Percentiles rank a stretch among this genome's conserved stretches.
These are phyloP conservation scores for Chinchilla lanigera DNA, from an alignment of 2,113 vertebrate species.

Conservation along the genomic window DNA sequence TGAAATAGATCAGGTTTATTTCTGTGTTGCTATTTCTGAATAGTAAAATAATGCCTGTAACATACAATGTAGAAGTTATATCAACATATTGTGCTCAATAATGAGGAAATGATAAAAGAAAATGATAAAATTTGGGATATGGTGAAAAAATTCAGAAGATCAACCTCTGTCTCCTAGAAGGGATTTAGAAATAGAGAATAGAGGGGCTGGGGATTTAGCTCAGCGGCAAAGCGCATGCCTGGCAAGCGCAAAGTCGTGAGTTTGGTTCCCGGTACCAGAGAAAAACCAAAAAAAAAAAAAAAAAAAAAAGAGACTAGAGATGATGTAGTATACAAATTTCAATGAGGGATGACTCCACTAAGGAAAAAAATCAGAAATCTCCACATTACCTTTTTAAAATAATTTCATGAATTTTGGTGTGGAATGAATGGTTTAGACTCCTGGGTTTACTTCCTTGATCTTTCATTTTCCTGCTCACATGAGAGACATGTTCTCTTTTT, in stretches of 20 bases:
- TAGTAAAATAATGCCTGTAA: neutral
- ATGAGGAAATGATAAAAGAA: neutral
- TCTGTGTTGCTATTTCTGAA: neutral
- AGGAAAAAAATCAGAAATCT: neutral
- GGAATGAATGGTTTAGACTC: neutral
- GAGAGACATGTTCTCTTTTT: neutral
- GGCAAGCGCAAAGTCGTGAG: no score
- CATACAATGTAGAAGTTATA: neutral
- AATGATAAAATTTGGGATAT: neutral
- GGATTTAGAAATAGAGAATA: neutral
- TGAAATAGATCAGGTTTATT: neutral
- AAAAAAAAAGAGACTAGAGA: no score
- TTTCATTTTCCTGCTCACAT: neutral
- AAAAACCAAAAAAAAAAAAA: no score
- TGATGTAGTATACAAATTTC: neutral
- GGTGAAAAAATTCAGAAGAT: neutral
- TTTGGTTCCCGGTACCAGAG: no score
- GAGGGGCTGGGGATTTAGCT: no score
- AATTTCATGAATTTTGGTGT: neutral
- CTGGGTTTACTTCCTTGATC: neutral
- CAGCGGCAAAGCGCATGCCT: no score
- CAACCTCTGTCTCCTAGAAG: neutral
- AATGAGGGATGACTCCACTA: neutral
- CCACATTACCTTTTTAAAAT: neutral
- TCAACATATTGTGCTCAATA: neutral